Evolutionary conservation across 2,888 invertebrate genomes (phyloP).

Genomic region (Nycteola revayana): DNA sequence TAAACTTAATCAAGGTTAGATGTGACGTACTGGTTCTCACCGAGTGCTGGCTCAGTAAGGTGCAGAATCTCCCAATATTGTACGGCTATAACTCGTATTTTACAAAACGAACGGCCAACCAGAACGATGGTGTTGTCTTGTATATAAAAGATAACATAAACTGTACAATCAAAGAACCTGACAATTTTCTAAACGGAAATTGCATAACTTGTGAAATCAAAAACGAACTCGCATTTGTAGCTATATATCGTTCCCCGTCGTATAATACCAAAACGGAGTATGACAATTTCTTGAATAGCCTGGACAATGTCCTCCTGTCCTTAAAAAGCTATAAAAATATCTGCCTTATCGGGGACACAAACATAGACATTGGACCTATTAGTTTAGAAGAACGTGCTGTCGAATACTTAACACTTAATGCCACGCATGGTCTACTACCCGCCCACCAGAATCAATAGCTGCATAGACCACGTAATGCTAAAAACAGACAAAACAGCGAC

Average conservation of each 20-base stretch:
- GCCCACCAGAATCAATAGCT: too few relatives aligned
- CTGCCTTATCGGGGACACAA: background rate
- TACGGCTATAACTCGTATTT: background rate
- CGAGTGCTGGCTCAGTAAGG: too few relatives aligned
- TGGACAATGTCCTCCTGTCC: background rate
- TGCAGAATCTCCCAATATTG: background rate
- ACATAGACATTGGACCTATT: background rate
- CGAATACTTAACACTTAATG: too few relatives aligned
- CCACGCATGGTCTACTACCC: too few relatives aligned
- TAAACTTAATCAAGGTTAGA: background rate
- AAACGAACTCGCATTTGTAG: background rate
- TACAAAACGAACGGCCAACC: background rate
- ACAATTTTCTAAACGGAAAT: background rate
- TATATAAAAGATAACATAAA: background rate
- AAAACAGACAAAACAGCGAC: too few relatives aligned
- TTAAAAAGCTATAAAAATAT: background rate
- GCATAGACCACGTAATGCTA: too few relatives aligned
- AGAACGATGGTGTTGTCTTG: conserved; percentile 1
- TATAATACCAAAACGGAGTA: background rate
- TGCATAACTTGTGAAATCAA: background rate
- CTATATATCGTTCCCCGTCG: background rate
- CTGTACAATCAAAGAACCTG: background rate
- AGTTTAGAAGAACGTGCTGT: too few relatives aligned
- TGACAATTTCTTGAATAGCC: background rate
- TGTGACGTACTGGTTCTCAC: background rate